A percentile compares a stretch with the other conserved stretches of the same genome.
These are phyloP conservation scores for Tetropium fuscum DNA, from an alignment of 2,888 invertebrate genomes.

Conservation along the genomic window DNA sequence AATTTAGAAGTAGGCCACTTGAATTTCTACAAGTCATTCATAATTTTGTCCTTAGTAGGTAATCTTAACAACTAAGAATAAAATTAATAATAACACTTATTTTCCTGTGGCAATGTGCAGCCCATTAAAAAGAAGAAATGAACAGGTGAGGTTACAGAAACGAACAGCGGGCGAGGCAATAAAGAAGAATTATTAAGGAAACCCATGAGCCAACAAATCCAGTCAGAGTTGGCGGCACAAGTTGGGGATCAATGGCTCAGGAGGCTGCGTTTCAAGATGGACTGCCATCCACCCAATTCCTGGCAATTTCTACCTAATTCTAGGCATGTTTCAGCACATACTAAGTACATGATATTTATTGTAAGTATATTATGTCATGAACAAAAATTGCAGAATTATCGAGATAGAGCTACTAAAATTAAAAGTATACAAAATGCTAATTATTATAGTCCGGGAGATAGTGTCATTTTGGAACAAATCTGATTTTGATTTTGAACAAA, in stretches of 20 bases:
- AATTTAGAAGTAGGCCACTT: too few species aligned
- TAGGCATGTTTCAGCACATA: slow-evolving; percentile 15
- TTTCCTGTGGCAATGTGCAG: slow-evolving; percentile 9
- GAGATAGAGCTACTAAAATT: too few species aligned
- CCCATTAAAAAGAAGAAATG: slow-evolving; percentile 30
- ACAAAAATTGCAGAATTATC: too few species aligned
- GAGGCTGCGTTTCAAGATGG: slow-evolving; percentile 37
- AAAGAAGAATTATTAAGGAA: slow-evolving; percentile 67
- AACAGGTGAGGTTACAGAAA: slow-evolving; percentile 45
- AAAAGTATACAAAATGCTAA: too few species aligned
- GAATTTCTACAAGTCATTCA: too few species aligned
- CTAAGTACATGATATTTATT: slow-evolving; percentile 6
- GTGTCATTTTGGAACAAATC: too few species aligned
- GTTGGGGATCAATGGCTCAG: slow-evolving; percentile 67
- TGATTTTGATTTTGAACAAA: too few species aligned
- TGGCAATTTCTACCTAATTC: too few species aligned
- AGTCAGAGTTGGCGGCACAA: slow-evolving; percentile 66
- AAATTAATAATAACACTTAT: too few species aligned
- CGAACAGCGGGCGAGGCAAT: slow-evolving; percentile 60
- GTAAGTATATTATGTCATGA: not conserved
- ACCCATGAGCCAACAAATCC: slow-evolving; percentile 66
- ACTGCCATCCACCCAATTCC: slow-evolving; percentile 25
- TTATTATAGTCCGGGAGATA: too few species aligned
- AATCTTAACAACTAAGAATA: too few species aligned
- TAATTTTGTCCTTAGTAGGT: not conserved